phyloP scores from a whole-genome alignment of 2,797 vertebrate species.

The Australoheros facetus region DNA sequence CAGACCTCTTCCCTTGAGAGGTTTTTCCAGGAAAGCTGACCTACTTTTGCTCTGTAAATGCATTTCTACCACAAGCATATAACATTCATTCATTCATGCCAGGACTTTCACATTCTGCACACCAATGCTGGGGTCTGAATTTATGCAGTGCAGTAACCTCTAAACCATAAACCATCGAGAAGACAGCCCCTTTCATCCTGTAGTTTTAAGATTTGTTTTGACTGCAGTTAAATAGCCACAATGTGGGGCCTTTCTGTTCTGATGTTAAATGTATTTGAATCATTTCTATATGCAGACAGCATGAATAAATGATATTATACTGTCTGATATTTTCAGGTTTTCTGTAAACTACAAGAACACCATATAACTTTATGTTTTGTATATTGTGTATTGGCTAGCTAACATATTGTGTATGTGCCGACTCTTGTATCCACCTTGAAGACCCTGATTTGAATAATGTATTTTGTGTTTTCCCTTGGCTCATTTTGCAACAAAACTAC shows the following conservation, averaged over 20 bases:
- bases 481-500: background rate
- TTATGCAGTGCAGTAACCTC: slow-evolving; percentile 3
- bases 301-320: slow-evolving; percentile 31
- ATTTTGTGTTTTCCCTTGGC: slow-evolving; percentile 19
- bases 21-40: slow-evolving; percentile 76
- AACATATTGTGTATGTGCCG: slow-evolving; percentile 8
- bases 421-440: slow-evolving; percentile 8
- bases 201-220: background rate
- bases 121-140: slow-evolving; percentile 15
- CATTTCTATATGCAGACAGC: slow-evolving; percentile 2
- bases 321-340: slow-evolving; percentile 13
- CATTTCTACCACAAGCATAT: slow-evolving; percentile 63
- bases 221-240: background rate
- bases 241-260: background rate
- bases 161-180: background rate
- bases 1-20: slow-evolving; percentile 54
- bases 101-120: slow-evolving; percentile 36
- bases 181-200: background rate
- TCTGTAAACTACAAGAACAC: background rate
- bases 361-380: background rate
- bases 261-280: background rate
- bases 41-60: slow-evolving; percentile 76
- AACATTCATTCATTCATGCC: slow-evolving; percentile 64
- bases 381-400: background rate
- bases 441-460: slow-evolving; percentile 34